Percentiles rank a stretch among this genome's conserved stretches.
phyloP scores from a whole-genome alignment of 2,888 invertebrate genomes.

The Junonia oenone region DNA sequence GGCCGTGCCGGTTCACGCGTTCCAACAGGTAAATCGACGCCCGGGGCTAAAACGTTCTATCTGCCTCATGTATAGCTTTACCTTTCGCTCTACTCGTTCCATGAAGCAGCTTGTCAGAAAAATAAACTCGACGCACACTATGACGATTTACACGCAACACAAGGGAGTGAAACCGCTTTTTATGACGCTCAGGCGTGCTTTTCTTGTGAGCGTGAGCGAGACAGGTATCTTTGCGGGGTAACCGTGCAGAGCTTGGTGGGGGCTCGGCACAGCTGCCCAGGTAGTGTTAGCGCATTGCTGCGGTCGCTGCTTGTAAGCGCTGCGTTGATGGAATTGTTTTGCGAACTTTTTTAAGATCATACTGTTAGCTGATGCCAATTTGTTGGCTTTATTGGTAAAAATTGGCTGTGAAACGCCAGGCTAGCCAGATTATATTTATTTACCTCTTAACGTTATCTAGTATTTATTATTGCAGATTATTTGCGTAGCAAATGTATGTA shows the following conservation, averaged over 20 bases:
- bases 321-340: slow-evolving; percentile 62
- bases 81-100: slow-evolving; percentile 52
- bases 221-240: slow-evolving; percentile 64
- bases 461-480: not conserved
- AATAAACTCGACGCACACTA: slow-evolving; percentile 66
- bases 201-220: slow-evolving; percentile 57
- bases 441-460: not conserved
- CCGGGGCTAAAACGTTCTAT: slow-evolving; percentile 54
- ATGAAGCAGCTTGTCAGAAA: slow-evolving; percentile 68
- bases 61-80: slow-evolving; percentile 49
- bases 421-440: too few relatives aligned
- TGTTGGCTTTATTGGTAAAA: too few relatives aligned
- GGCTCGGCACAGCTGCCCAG: slow-evolving; percentile 73
- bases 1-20: slow-evolving; percentile 80
- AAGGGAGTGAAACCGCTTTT: slow-evolving; percentile 71
- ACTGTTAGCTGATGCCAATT: too few relatives aligned
- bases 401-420: too few relatives aligned
- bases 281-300: slow-evolving; percentile 68
- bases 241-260: slow-evolving; percentile 60
- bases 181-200: slow-evolving; percentile 65
- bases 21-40: slow-evolving; percentile 79
- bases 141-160: slow-evolving; percentile 47
- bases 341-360: slow-evolving; percentile 54
- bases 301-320: slow-evolving; percentile 74
- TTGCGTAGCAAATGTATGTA: not conserved